These are phyloP conservation scores for Sinodicranocentrus sp. DNA, from an alignment of 2,888 invertebrate genomes.

Conservation along the genomic window DNA sequence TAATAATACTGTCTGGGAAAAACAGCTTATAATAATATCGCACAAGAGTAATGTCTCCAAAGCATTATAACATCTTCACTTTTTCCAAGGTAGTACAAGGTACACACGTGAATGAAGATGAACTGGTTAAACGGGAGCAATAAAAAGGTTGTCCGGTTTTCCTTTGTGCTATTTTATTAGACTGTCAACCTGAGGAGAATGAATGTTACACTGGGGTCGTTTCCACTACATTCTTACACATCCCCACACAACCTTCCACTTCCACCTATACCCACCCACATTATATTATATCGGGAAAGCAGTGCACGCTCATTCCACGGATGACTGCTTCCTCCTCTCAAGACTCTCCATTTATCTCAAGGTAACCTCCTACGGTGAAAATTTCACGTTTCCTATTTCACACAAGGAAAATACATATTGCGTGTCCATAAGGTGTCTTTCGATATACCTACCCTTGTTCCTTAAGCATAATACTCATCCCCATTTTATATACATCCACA, in stretches of 20 bases:
- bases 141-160: constrained; percentile 29
- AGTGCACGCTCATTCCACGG: constrained; percentile 20
- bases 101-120: constrained; percentile 16
- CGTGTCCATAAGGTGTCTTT: background rate
- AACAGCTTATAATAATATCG: no score
- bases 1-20: no score
- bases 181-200: constrained; percentile 56
- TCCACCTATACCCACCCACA: background rate
- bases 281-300: background rate
- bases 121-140: constrained; percentile 25
- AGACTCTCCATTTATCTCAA: constrained; percentile 55
- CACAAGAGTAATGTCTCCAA: no score
- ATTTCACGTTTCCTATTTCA: constrained; percentile 27
- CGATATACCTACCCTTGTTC: no score
- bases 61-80: no score
- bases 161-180: constrained; percentile 20
- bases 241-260: background rate
- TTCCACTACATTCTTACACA: background rate
- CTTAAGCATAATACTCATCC: no score
- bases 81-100: background rate
- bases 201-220: constrained; percentile 41
- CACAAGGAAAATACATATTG: background rate
- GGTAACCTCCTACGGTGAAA: constrained; percentile 48
- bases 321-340: constrained; percentile 39
- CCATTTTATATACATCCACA: background rate